A percentile compares a stretch with the other conserved stretches of the same genome.
Evolutionary conservation across 1,140 invertebrate genomes (phyloP).

Genomic region (Anastrepha ludens): DNA sequence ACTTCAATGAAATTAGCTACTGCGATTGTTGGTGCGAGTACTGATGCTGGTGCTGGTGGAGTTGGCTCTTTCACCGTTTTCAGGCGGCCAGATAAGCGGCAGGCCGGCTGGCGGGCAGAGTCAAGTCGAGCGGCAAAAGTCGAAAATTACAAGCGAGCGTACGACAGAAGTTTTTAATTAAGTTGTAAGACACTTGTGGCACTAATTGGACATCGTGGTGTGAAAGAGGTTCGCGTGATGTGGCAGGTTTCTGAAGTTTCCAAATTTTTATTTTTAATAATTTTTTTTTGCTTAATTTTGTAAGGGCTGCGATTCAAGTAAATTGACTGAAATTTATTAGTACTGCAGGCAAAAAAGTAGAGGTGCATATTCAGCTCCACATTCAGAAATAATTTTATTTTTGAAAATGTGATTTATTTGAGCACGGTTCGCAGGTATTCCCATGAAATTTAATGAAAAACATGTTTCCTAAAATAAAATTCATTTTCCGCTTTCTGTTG

Average conservation of each 20-base stretch:
- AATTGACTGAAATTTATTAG: not conserved
- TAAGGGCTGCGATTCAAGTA: not conserved
- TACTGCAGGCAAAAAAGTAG: not conserved
- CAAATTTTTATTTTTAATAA: not conserved
- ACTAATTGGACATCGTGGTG: conserved; percentile 41
- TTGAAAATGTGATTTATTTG: too few species aligned
- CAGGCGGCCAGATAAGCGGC: not conserved
- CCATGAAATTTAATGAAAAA: too few species aligned
- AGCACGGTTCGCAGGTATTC: too few species aligned
- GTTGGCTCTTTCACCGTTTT: not conserved
- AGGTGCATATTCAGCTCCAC: too few species aligned
- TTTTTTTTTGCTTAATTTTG: not conserved
- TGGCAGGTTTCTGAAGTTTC: not conserved
- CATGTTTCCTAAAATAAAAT: too few species aligned
- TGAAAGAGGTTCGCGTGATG: not conserved
- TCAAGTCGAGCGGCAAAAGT: conserved; percentile 17
- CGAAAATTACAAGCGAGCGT: conserved; percentile 19
- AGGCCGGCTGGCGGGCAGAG: not conserved
- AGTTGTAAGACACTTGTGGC: conserved; percentile 48
- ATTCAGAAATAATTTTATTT: too few species aligned
- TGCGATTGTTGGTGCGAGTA: not conserved
- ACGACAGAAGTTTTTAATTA: conserved; percentile 27
- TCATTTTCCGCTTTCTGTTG: too few species aligned
- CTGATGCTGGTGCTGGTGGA: not conserved
- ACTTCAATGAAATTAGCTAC: conserved; percentile 16